Percentiles rank a stretch among this genome's conserved stretches.
Conservation (phyloP, 1,140 invertebrate genomes). For the Papilio dardanus region DNA sequence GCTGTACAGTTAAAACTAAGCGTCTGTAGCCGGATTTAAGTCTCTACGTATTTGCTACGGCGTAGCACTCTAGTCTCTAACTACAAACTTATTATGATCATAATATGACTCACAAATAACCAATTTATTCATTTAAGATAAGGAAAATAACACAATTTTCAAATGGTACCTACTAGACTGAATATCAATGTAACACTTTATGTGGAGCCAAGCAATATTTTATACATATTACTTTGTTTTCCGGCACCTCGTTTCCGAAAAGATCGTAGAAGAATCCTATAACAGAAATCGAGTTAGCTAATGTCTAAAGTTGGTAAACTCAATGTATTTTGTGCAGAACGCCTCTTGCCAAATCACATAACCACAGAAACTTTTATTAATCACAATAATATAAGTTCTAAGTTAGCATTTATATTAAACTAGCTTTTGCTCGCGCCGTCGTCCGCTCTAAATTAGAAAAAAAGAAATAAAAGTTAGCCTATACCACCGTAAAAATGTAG, state of each 20-base stretch:
- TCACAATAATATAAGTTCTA: background rate
- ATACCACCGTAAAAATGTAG: no score
- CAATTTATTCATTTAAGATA: background rate
- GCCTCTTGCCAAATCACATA: background rate
- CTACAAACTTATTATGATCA: no score
- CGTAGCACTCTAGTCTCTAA: background rate
- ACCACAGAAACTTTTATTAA: background rate
- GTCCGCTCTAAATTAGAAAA: no score
- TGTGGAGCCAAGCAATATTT: background rate
- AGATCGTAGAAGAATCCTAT: background rate
- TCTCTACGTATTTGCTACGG: conserved; percentile 9
- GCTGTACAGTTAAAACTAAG: no score
- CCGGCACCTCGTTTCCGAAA: background rate
- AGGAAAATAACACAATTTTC: background rate
- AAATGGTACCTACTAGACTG: background rate
- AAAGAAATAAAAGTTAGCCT: no score
- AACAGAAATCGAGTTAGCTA: background rate
- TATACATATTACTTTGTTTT: background rate
- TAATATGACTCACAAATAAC: background rate
- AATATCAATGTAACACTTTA: background rate
- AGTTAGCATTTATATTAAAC: background rate
- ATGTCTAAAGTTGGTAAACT: background rate
- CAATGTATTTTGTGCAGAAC: no score
- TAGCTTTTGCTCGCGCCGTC: no score
- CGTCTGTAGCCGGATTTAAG: no score